Percentiles rank a stretch among this genome's conserved stretches.
Evolutionary conservation across 2,888 invertebrate species (phyloP).

Genomic region (Pasiphila rectangulata): DNA sequence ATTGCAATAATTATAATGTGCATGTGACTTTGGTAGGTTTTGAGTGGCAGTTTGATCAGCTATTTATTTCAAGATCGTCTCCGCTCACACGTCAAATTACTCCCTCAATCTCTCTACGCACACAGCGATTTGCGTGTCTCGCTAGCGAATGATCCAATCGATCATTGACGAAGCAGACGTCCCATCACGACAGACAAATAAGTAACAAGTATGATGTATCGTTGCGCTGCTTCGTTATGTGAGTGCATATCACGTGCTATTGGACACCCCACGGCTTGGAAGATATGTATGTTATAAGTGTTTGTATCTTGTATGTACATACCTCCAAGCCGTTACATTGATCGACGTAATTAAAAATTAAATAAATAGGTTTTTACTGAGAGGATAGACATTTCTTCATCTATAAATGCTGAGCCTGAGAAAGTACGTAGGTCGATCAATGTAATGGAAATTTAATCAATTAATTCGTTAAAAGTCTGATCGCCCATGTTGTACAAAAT

Average conservation of each 20-base stretch:
- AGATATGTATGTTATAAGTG: slow-evolving; percentile 58
- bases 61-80: slow-evolving; percentile 8
- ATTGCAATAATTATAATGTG: background rate
- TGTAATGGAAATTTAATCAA: too few relatives aligned
- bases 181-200: slow-evolving; percentile 34
- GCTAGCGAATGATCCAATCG: slow-evolving; percentile 29
- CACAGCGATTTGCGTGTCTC: slow-evolving; percentile 31
- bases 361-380: too few relatives aligned
- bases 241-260: slow-evolving; percentile 60
- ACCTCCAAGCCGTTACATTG: too few relatives aligned
- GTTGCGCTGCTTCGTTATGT: slow-evolving; percentile 22
- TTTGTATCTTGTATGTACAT: too few relatives aligned
- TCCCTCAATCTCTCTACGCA: slow-evolving; percentile 21
- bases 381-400: too few relatives aligned
- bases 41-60: background rate
- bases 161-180: slow-evolving; percentile 32
- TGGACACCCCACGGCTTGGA: slow-evolving; percentile 70
- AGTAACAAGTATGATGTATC: slow-evolving; percentile 34
- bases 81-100: slow-evolving; percentile 20
- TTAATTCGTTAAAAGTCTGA: too few relatives aligned
- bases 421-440: too few relatives aligned
- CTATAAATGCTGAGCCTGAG: too few relatives aligned
- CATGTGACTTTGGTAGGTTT: background rate
- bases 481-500: too few relatives aligned
- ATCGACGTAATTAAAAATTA: too few relatives aligned